These are phyloP conservation scores for Odocoileus virginianus DNA, from an alignment of 2,113 vertebrate species.

Conservation along the genomic window DNA sequence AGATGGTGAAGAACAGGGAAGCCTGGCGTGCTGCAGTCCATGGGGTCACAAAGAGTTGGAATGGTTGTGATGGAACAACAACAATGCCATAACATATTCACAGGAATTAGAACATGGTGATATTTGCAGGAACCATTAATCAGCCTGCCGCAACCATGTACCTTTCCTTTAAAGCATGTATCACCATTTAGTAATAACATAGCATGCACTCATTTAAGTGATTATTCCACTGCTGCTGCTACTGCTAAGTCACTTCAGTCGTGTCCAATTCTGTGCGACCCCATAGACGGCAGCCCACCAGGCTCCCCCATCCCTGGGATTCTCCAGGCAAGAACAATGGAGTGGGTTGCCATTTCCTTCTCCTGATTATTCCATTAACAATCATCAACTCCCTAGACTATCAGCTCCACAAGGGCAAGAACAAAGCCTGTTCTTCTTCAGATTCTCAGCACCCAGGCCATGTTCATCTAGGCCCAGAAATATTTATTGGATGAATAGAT, in stretches of 20 bases:
- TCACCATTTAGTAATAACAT: not conserved
- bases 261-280: too few species aligned
- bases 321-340: too few species aligned
- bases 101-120: not conserved
- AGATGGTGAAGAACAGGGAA: not conserved
- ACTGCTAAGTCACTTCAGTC: too few species aligned
- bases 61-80: rapidly evolving
- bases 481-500: not conserved
- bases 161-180: not conserved
- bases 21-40: not conserved
- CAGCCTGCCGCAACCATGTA: not conserved
- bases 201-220: not conserved
- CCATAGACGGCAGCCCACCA: too few species aligned
- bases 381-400: not conserved
- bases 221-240: not conserved
- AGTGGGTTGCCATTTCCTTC: too few species aligned
- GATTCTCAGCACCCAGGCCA: not conserved
- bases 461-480: not conserved
- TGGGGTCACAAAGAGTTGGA: not conserved
- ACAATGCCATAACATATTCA: not conserved
- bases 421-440: not conserved
- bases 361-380: not conserved
- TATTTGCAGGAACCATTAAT: not conserved
- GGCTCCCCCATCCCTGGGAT: too few species aligned
- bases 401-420: not conserved